Percentiles rank a stretch among this genome's conserved stretches.
Evolutionary conservation across 1,140 invertebrate genomes (phyloP).

Genomic region (Drosophila kikkawai): DNA sequence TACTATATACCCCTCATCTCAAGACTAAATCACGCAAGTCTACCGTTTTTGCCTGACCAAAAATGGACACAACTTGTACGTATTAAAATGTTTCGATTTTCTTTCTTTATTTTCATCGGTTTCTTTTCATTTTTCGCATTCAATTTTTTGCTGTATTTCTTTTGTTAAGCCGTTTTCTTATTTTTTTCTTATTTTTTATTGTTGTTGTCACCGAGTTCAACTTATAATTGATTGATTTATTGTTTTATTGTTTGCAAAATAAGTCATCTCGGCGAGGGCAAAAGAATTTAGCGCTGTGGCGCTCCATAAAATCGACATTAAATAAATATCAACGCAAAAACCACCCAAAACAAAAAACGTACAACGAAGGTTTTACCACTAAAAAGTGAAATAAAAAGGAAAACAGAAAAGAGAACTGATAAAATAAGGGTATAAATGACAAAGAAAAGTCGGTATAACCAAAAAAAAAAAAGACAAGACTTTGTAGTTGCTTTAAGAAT

Average conservation of each 20-base stretch:
- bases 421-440: slow-evolving; percentile 4
- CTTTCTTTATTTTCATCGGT: neutral
- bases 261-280: slow-evolving; percentile 51
- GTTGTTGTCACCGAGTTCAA: slow-evolving; percentile 58
- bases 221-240: slow-evolving; percentile 83
- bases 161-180: slow-evolving; percentile 1
- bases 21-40: slow-evolving; percentile 9
- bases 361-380: neutral
- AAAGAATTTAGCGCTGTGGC: slow-evolving; percentile 50
- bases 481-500: slow-evolving; percentile 3
- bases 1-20: slow-evolving; percentile 6
- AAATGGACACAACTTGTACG: slow-evolving; percentile 41
- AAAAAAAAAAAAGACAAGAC: slow-evolving; percentile 6
- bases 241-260: slow-evolving; percentile 84
- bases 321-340: slow-evolving; percentile 40
- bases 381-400: neutral
- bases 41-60: slow-evolving; percentile 40
- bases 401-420: neutral
- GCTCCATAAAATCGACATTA: slow-evolving; percentile 49
- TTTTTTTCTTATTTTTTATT: slow-evolving; percentile 5
- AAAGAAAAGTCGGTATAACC: neutral
- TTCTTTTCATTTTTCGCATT: slow-evolving; percentile 16
- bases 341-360: slow-evolving; percentile 18
- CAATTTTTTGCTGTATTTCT: slow-evolving; percentile 9
- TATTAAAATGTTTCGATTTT: slow-evolving; percentile 42